phyloP scores from a whole-genome alignment of 2,797 vertebrate genomes.

The Gouania willdenowi region DNA sequence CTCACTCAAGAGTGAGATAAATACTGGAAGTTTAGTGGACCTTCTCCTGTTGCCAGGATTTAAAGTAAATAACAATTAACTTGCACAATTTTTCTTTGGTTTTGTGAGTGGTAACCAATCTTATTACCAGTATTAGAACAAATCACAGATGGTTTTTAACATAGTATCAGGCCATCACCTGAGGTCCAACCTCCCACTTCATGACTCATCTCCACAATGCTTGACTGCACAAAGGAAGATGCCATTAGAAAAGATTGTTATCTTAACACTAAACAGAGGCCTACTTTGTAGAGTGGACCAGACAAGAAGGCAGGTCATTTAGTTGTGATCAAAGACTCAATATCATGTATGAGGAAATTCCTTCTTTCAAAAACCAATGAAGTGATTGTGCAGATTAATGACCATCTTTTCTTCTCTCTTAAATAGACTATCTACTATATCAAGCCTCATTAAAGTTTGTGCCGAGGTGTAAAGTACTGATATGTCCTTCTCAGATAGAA shows the following conservation, averaged over 20 bases:
- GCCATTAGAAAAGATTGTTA: conserved; percentile 23
- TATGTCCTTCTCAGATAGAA: no score
- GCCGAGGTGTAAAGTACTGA: no score
- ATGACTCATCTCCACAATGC: conserved; percentile 43
- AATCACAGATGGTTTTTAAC: no score
- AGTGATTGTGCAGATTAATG: conserved; percentile 46
- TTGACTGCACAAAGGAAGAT: conserved; percentile 52
- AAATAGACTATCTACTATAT: no score
- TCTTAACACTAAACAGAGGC: conserved; percentile 58
- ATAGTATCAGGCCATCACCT: no score
- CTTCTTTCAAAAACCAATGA: conserved; percentile 46
- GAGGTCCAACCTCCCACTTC: conserved; percentile 5
- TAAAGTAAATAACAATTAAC: conserved; percentile 46
- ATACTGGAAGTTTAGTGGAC: conserved; percentile 60
- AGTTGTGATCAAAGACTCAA: conserved; percentile 50
- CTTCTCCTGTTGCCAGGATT: conserved; percentile 53
- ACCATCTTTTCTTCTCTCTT: no score
- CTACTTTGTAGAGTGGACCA: conserved; percentile 24
- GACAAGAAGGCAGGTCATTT: conserved; percentile 60
- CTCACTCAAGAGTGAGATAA: conserved; percentile 45
- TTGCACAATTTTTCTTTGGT: conserved; percentile 61
- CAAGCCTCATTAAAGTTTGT: conserved; percentile 1
- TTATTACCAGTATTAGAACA: conserved; percentile 55
- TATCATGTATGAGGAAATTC: conserved; percentile 31
- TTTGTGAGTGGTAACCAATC: conserved; percentile 66